Conservation (phyloP, 2,888 invertebrate species). For the Ditylenchus weischeri region DNA sequence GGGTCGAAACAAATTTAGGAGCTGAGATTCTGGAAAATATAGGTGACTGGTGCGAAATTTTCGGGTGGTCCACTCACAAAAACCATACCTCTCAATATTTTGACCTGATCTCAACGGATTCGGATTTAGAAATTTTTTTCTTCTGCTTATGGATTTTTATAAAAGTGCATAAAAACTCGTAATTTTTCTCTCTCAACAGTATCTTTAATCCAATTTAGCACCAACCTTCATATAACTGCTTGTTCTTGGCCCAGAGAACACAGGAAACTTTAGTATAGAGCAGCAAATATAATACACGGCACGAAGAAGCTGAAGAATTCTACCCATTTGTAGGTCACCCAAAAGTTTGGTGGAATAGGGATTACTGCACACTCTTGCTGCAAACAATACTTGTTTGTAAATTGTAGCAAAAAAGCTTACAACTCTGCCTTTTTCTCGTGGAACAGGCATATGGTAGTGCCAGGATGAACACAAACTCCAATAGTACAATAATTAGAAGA, state of each 20-base stretch:
- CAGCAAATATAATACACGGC: constrained; percentile 49
- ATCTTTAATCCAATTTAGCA: background rate
- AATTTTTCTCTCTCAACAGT: no score
- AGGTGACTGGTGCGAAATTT: no score
- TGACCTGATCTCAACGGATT: no score
- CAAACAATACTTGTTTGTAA: background rate
- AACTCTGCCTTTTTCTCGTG: constrained; percentile 35
- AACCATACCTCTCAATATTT: no score
- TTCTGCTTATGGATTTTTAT: no score
- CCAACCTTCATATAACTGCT: constrained; percentile 39
- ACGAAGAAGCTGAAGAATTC: constrained; percentile 53
- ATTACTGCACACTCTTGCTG: constrained; percentile 38
- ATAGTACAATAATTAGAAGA: constrained; percentile 29
- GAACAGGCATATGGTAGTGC: constrained; percentile 49
- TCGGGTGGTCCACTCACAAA: no score
- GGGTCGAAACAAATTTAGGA: no score
- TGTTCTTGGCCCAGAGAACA: constrained; percentile 52
- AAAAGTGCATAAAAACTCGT: no score
- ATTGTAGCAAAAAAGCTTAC: constrained; percentile 17
- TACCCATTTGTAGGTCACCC: constrained; percentile 45
- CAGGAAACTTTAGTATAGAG: constrained; percentile 43
- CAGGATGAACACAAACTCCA: constrained; percentile 44
- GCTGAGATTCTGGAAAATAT: no score
- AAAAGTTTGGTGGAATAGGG: constrained; percentile 34
- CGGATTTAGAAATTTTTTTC: no score